A percentile compares a stretch with the other conserved stretches of the same genome.
Conservation (phyloP, 2,797 vertebrate species). For the Halcyon badia region DNA sequence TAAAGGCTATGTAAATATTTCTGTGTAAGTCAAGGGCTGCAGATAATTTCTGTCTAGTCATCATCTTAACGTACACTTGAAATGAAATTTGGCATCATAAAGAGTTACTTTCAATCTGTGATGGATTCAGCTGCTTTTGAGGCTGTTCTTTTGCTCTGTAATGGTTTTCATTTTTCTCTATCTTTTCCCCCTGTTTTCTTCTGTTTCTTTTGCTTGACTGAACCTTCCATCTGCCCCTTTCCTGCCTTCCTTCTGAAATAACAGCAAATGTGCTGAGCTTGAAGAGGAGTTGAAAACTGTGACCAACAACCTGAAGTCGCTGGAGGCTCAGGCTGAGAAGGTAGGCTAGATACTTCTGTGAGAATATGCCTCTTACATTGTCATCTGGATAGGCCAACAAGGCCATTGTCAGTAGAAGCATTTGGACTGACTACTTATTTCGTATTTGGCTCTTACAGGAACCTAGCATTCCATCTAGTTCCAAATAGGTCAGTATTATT, state of each 20-base stretch:
- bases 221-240: constrained; percentile 75
- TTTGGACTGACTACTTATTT: not conserved
- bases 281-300: constrained; percentile 99
- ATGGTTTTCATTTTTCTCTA: constrained; percentile 82
- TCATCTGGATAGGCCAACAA: not conserved
- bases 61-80: not conserved
- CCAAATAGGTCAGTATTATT: not conserved
- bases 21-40: constrained; percentile 23
- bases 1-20: constrained; percentile 37
- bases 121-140: constrained; percentile 82
- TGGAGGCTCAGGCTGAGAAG: constrained; percentile 99
- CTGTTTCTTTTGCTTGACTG: constrained; percentile 76
- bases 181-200: constrained; percentile 75
- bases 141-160: constrained; percentile 77
- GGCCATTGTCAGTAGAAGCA: not conserved
- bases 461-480: not conserved
- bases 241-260: constrained; percentile 85
- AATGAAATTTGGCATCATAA: not conserved
- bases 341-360: constrained; percentile 84
- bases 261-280: constrained; percentile 99
- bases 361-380: constrained; percentile 6
- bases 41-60: not conserved
- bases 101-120: constrained; percentile 32
- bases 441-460: not conserved
- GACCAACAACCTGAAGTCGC: constrained; percentile 99